Conservation (phyloP, 1,140 invertebrate genomes). For the Laupala kohalensis region DNA sequence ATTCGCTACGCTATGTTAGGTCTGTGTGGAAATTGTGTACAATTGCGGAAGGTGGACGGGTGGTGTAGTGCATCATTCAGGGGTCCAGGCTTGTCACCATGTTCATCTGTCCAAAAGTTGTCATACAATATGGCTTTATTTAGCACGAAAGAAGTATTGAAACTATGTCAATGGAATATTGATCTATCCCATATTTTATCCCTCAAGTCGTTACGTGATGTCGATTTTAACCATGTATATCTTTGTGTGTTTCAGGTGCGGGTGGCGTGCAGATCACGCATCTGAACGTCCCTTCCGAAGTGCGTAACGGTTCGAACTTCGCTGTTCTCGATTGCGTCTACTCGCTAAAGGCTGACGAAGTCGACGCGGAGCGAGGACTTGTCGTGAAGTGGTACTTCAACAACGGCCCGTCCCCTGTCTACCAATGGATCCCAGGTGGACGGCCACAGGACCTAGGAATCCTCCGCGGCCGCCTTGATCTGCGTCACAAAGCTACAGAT, state of each 20-base stretch:
- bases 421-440: slow-evolving; percentile 59
- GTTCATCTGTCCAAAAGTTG: too few species aligned
- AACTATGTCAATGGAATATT: too few species aligned
- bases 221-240: too few species aligned
- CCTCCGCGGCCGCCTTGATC: slow-evolving; percentile 49
- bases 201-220: too few species aligned
- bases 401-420: slow-evolving; percentile 45
- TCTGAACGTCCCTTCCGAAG: slow-evolving; percentile 47
- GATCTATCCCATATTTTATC: too few species aligned
- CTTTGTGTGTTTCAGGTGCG: background rate
- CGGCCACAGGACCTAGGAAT: slow-evolving; percentile 43
- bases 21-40: too few species aligned
- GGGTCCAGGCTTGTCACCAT: too few species aligned
- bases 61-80: too few species aligned
- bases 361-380: slow-evolving; percentile 31
- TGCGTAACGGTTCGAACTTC: slow-evolving; percentile 46
- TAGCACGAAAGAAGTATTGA: too few species aligned
- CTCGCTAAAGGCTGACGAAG: slow-evolving; percentile 33
- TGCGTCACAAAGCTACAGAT: slow-evolving; percentile 50
- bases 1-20: too few species aligned
- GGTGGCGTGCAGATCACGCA: slow-evolving; percentile 46
- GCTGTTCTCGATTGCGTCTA: slow-evolving; percentile 67
- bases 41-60: too few species aligned
- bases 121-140: too few species aligned
- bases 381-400: slow-evolving; percentile 73